These are phyloP conservation scores for Platalea minor DNA, from an alignment of 2,797 vertebrate genomes.

Conservation along the genomic window DNA sequence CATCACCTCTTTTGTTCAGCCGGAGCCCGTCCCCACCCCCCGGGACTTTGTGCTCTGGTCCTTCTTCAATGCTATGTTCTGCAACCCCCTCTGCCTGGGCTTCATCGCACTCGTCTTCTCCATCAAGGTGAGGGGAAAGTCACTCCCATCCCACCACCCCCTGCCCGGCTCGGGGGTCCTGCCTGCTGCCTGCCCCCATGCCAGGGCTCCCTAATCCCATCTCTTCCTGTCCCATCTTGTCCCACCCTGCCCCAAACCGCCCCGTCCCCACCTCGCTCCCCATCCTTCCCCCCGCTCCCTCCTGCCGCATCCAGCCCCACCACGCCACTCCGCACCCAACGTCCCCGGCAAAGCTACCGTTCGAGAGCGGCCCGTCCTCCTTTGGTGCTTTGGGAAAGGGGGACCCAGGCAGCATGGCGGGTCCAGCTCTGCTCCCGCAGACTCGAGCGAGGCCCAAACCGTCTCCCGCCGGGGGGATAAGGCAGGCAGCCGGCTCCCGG, in stretches of 20 bases:
- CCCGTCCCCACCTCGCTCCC: no score
- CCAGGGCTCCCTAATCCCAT: neutral
- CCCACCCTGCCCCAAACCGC: neutral
- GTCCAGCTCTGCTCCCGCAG: neutral
- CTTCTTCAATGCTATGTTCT: neutral
- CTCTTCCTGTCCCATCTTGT: no score
- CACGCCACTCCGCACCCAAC: fast-evolving
- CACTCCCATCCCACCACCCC: neutral
- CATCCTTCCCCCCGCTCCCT: neutral
- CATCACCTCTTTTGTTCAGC: fast-evolving
- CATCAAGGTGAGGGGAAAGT: constrained; percentile 50
- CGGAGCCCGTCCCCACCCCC: neutral
- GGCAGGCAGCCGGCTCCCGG: neutral
- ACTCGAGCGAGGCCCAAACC: fast-evolving
- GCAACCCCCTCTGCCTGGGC: constrained; percentile 51
- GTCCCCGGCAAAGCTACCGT: neutral
- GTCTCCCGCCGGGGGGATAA: fast-evolving
- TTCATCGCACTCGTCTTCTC: constrained; percentile 47
- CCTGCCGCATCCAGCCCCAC: neutral
- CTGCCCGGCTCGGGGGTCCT: neutral
- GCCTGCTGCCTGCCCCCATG: neutral
- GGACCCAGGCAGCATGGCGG: fast-evolving
- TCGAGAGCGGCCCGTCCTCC: fast-evolving
- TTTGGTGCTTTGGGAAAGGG: neutral
- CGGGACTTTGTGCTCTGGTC: constrained; percentile 64